A percentile compares a stretch with the other conserved stretches of the same genome.
Conservation (phyloP, 2,888 invertebrate species). For the Meandrusa payeni region DNA sequence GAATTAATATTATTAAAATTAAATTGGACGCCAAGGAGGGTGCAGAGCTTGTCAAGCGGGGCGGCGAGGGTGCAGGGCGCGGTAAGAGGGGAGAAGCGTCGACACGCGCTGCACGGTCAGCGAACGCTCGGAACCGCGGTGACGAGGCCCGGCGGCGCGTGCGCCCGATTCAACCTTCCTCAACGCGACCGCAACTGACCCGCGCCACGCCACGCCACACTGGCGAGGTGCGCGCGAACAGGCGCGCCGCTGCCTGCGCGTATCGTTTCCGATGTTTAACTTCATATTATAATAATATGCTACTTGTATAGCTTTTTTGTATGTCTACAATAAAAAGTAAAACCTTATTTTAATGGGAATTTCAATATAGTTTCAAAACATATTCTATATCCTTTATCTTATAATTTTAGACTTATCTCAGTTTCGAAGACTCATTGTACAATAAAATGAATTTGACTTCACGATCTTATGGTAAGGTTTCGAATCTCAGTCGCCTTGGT, state of each 20-base stretch:
- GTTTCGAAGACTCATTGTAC: too few species aligned
- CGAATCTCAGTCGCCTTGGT: too few species aligned
- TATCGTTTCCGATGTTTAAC: constrained; percentile 19
- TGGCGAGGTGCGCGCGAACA: constrained; percentile 45
- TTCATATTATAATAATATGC: too few species aligned
- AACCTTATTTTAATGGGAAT: too few species aligned
- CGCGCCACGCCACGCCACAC: constrained; percentile 53
- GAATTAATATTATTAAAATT: constrained; percentile 7
- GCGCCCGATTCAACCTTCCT: constrained; percentile 80
- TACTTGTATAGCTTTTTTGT: too few species aligned
- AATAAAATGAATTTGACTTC: too few species aligned
- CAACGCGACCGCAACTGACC: constrained; percentile 80
- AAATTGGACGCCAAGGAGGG: constrained; percentile 32
- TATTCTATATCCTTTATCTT: too few species aligned
- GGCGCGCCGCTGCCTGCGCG: constrained; percentile 28
- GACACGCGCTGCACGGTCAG: constrained; percentile 81
- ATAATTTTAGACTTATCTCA: too few species aligned
- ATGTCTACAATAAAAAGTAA: too few species aligned
- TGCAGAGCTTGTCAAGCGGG: constrained; percentile 35
- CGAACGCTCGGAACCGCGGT: constrained; percentile 74
- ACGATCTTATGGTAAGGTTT: too few species aligned
- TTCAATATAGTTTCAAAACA: too few species aligned
- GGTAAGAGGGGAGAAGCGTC: constrained; percentile 55
- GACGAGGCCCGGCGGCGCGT: constrained; percentile 69
- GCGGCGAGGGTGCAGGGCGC: constrained; percentile 32